Evolutionary conservation across 2,888 invertebrate species (phyloP).

Genomic region (Oasisia sp.): DNA sequence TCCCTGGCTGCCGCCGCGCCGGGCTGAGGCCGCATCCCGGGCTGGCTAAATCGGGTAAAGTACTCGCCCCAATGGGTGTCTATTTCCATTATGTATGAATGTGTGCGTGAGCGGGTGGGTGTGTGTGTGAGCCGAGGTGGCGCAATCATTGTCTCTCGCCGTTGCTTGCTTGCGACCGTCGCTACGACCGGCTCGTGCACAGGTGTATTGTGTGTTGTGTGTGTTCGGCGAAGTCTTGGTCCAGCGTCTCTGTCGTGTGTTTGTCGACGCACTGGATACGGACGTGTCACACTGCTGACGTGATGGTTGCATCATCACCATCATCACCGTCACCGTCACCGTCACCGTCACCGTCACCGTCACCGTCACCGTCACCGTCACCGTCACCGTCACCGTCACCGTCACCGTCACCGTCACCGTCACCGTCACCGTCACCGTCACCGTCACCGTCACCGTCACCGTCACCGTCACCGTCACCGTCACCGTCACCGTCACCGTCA

Average conservation of each 20-base stretch:
- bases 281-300: no score
- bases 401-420: not conserved
- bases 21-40: not conserved
- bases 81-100: conserved; percentile 12
- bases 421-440: no score
- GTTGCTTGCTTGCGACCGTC: not conserved
- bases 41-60: conserved; percentile 17
- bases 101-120: not conserved
- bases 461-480: no score
- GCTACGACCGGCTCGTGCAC: no score
- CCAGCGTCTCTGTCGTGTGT: no score
- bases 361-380: not conserved
- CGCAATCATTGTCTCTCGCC: not conserved
- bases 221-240: no score
- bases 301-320: no score
- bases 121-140: not conserved
- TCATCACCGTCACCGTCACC: not conserved
- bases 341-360: not conserved
- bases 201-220: no score
- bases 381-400: not conserved
- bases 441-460: no score
- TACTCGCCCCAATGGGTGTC: not conserved
- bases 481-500: no score
- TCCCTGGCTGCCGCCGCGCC: not conserved
- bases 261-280: no score